Conservation (phyloP, 2,113 vertebrate genomes). For the Dicaeum eximium region DNA sequence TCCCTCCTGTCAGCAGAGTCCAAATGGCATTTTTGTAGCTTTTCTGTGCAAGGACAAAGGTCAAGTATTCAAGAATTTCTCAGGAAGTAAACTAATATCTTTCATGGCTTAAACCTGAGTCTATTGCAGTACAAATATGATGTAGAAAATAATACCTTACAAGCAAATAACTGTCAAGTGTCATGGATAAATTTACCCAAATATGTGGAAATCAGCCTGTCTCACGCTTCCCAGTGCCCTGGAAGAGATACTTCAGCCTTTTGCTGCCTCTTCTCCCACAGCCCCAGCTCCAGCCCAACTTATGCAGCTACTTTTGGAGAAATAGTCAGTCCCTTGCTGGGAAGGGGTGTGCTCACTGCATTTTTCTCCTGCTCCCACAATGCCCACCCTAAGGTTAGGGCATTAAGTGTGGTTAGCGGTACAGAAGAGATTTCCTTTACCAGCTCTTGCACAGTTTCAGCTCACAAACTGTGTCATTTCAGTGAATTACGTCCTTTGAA, state of each 20-base stretch:
- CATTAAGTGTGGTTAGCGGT: not conserved
- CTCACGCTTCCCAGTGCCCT: not conserved
- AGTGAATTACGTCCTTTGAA: not conserved
- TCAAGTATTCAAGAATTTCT: not conserved
- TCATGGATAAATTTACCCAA: not conserved
- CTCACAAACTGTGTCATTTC: not conserved
- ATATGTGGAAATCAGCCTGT: not conserved
- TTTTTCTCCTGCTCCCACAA: not conserved
- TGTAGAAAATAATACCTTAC: not conserved
- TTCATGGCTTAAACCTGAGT: not conserved
- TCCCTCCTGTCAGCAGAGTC: not conserved
- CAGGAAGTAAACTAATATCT: not conserved
- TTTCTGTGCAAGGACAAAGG: not conserved
- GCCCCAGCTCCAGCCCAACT: not conserved
- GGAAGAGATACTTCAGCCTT: not conserved
- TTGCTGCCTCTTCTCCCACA: not conserved
- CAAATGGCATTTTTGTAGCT: not conserved
- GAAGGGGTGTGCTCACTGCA: not conserved
- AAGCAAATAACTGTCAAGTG: not conserved
- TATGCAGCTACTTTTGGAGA: not conserved
- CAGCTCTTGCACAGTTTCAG: not conserved
- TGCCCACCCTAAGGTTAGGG: accelerated
- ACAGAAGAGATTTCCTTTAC: not conserved
- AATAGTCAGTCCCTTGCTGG: not conserved
- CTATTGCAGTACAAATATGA: not conserved